phyloP scores from a whole-genome alignment of 2,113 vertebrate species.

The Xiphophorus hellerii region DNA sequence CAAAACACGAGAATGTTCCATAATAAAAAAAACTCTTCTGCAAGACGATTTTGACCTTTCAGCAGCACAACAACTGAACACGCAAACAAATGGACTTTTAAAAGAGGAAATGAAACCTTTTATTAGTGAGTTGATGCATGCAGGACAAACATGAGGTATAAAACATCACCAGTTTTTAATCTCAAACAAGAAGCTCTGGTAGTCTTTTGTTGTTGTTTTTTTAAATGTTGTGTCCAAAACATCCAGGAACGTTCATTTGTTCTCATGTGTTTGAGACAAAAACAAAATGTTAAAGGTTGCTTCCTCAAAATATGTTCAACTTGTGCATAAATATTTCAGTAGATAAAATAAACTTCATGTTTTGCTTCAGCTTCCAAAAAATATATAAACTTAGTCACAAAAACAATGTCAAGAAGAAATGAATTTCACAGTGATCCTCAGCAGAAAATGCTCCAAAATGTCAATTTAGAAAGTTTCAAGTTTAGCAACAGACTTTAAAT shows the following conservation, averaged over 20 bases:
- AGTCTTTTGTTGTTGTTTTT: background rate
- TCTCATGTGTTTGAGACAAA: too few species aligned
- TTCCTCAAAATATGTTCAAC: background rate
- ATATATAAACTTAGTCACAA: too few species aligned
- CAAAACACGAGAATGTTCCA: too few species aligned
- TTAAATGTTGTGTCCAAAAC: background rate
- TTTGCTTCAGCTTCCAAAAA: too few species aligned
- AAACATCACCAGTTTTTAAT: background rate
- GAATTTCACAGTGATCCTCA: too few species aligned
- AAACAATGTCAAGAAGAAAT: too few species aligned
- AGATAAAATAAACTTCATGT: background rate
- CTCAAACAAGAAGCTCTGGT: background rate
- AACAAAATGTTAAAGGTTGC: background rate
- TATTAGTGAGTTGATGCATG: background rate
- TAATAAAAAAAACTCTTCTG: background rate
- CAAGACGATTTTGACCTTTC: background rate
- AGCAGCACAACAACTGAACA: background rate
- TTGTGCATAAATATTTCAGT: background rate
- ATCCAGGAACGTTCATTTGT: too few species aligned
- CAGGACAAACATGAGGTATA: background rate
- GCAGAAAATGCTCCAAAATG: too few species aligned
- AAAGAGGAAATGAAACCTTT: background rate
- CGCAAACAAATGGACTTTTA: background rate
- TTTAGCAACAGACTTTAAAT: background rate
- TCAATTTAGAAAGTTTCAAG: background rate